Evolutionary conservation across 2,797 vertebrate genomes (phyloP).

Genomic region (Hemibagrus guttatus): DNA sequence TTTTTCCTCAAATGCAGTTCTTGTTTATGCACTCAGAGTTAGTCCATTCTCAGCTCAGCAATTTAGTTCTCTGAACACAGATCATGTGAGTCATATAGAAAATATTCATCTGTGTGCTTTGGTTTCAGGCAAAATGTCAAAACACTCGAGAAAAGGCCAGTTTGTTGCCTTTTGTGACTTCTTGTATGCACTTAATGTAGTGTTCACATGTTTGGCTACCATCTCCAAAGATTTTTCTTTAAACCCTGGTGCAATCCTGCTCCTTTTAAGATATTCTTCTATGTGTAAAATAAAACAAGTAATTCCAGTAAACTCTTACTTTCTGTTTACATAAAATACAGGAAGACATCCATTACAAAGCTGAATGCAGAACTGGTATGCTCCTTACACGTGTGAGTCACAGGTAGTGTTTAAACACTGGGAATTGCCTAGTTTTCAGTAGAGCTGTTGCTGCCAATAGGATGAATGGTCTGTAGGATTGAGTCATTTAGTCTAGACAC

Average conservation of each 20-base stretch:
- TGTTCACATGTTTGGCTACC: background rate
- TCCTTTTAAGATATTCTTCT: background rate
- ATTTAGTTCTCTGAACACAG: background rate
- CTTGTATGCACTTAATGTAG: background rate
- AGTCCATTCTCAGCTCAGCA: background rate
- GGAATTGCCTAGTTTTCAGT: background rate
- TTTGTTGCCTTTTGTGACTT: background rate
- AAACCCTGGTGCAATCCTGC: background rate
- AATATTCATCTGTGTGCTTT: no score
- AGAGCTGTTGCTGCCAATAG: background rate
- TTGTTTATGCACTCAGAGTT: background rate
- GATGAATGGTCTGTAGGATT: background rate
- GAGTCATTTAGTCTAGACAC: conserved; percentile 1
- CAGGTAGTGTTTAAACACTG: background rate
- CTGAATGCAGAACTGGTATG: background rate
- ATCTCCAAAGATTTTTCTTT: background rate
- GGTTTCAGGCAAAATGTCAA: background rate
- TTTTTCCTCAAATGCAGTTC: background rate
- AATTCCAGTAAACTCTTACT: background rate
- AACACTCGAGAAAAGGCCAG: background rate
- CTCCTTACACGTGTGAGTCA: background rate
- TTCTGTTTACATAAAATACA: background rate
- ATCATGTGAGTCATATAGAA: background rate
- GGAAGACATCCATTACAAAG: background rate
- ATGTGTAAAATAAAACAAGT: background rate